Percentiles rank a stretch among this genome's conserved stretches.
Conservation (phyloP, 2,888 invertebrate genomes). For the Boloria euphrosyne region DNA sequence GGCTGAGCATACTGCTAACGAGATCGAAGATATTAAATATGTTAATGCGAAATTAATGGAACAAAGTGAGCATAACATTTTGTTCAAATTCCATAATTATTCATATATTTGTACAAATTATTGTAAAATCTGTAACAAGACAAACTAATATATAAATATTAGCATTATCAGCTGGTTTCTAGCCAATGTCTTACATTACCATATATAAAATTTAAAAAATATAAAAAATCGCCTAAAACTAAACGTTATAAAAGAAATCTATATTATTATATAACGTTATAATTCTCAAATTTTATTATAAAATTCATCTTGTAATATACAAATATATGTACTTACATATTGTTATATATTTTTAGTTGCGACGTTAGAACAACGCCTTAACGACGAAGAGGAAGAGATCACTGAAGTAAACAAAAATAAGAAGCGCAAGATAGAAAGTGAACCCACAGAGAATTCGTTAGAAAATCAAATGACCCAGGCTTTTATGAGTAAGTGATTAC, state of each 20-base stretch:
- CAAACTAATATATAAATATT: not conserved
- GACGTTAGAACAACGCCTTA: constrained; percentile 28
- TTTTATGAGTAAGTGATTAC: not conserved
- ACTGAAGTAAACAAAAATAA: not conserved
- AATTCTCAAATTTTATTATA: too few relatives aligned
- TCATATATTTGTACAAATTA: not conserved
- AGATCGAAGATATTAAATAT: constrained; percentile 44
- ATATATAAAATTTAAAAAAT: too few relatives aligned
- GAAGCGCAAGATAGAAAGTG: not conserved
- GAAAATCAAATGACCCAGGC: not conserved
- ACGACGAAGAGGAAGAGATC: constrained; percentile 14
- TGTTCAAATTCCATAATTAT: not conserved
- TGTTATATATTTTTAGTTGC: constrained; percentile 22
- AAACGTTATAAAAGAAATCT: too few relatives aligned
- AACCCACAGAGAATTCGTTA: not conserved
- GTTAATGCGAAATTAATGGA: constrained; percentile 48
- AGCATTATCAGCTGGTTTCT: too few relatives aligned
- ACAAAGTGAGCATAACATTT: constrained; percentile 44
- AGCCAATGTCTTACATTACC: too few relatives aligned
- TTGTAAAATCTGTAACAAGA: not conserved
- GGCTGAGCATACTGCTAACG: constrained; percentile 37
- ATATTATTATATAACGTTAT: too few relatives aligned
- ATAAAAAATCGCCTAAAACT: too few relatives aligned
- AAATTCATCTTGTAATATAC: too few relatives aligned
- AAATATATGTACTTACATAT: too few relatives aligned